phyloP scores from a whole-genome alignment of 2,797 vertebrate species.

The Gila robusta region DNA sequence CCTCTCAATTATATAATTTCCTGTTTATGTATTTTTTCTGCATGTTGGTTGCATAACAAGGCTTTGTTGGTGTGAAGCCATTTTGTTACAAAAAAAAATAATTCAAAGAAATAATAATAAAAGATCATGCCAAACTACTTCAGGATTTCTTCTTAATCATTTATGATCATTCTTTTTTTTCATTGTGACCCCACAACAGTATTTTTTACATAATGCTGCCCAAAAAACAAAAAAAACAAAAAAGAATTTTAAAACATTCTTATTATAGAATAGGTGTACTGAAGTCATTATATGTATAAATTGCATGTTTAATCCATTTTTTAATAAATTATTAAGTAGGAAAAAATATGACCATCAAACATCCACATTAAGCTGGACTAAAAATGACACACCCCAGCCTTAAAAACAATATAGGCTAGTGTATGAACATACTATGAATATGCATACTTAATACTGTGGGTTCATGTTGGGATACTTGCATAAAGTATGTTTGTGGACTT shows the following conservation, averaged over 20 bases:
- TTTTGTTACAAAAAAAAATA: background rate
- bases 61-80: background rate
- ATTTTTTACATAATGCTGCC: background rate
- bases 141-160: background rate
- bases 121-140: background rate
- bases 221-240: background rate
- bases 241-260: background rate
- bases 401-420: background rate
- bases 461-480: background rate
- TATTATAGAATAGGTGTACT: background rate
- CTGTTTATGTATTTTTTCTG: background rate
- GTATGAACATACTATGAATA: background rate
- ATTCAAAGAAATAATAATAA: background rate
- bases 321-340: background rate
- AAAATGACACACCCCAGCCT: background rate
- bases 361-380: background rate
- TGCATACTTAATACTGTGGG: background rate
- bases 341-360: background rate
- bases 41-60: background rate
- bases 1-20: background rate
- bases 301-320: background rate
- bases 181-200: background rate
- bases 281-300: background rate
- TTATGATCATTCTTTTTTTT: background rate
- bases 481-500: constrained; percentile 27